phyloP scores from a whole-genome alignment of 2,797 vertebrate species.

The Liparis tanakae region DNA sequence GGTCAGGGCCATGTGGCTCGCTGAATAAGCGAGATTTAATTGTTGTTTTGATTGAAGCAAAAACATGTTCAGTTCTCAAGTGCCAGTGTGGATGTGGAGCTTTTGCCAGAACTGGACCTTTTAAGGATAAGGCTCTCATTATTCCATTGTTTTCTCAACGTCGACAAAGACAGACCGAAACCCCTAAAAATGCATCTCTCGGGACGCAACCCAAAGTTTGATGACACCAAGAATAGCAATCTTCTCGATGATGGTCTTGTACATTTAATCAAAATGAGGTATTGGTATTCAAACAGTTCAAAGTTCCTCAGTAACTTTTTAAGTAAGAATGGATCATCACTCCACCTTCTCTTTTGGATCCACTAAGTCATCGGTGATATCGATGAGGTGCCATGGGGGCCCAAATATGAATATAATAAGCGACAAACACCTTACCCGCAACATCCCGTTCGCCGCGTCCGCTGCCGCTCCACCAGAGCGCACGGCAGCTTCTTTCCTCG shows the following conservation, averaged over 20 bases:
- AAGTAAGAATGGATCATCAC: not conserved
- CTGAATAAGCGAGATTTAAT: not conserved
- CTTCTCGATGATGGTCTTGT: not conserved
- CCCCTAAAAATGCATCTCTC: not conserved
- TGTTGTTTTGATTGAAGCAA: too few species aligned
- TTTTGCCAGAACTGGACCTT: not conserved
- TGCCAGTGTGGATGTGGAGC: not conserved
- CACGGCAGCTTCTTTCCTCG: not conserved
- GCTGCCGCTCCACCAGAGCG: not conserved
- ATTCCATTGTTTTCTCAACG: not conserved
- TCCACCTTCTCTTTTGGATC: constrained; percentile 4
- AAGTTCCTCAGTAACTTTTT: not conserved
- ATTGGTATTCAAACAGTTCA: not conserved
- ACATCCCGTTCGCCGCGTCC: not conserved
- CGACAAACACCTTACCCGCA: not conserved
- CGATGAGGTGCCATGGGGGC: not conserved
- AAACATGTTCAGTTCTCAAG: not conserved
- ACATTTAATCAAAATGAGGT: not conserved
- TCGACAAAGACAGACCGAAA: not conserved
- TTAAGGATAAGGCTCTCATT: not conserved
- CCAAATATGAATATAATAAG: not conserved
- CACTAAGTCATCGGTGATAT: constrained; percentile 4
- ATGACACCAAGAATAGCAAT: not conserved
- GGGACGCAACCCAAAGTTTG: not conserved
- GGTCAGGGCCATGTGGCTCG: not conserved